Evolutionary conservation across 2,797 vertebrate species (phyloP).

Genomic region (Acanthurus lineatus): DNA sequence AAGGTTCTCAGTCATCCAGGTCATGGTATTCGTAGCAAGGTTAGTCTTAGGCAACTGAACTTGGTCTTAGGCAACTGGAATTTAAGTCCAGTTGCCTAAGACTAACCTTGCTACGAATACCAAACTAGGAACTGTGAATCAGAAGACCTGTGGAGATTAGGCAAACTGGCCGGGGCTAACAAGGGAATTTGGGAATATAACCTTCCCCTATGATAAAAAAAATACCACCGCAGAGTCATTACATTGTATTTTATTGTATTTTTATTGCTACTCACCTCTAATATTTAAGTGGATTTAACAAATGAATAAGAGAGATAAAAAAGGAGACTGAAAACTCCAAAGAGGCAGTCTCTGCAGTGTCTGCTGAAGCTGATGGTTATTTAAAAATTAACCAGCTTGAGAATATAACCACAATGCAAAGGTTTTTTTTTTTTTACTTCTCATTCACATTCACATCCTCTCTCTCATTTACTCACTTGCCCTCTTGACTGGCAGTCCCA

Average conservation of each 20-base stretch:
- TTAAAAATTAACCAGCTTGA: slow-evolving; percentile 5
- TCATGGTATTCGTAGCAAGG: no score
- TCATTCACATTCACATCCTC: not conserved
- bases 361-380: slow-evolving; percentile 3
- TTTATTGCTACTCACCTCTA: not conserved
- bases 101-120: no score
- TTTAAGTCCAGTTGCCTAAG: no score
- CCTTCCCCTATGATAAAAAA: no score
- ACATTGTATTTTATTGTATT: not conserved
- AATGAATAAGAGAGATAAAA: slow-evolving; percentile 8
- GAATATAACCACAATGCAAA: not conserved
- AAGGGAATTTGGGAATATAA: no score
- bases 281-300: not conserved
- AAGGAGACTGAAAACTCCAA: not conserved
- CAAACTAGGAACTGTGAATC: no score
- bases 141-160: no score
- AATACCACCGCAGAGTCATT: no score
- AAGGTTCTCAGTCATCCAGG: no score
- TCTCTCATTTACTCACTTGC: not conserved
- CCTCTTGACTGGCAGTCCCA: not conserved
- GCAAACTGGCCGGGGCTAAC: no score
- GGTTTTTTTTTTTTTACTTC: not conserved
- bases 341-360: not conserved
- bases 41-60: no score
- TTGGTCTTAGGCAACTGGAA: no score